A percentile compares a stretch with the other conserved stretches of the same genome.
Evolutionary conservation across 1,140 invertebrate genomes (phyloP).

Genomic region (Tetraneura akinire): DNA sequence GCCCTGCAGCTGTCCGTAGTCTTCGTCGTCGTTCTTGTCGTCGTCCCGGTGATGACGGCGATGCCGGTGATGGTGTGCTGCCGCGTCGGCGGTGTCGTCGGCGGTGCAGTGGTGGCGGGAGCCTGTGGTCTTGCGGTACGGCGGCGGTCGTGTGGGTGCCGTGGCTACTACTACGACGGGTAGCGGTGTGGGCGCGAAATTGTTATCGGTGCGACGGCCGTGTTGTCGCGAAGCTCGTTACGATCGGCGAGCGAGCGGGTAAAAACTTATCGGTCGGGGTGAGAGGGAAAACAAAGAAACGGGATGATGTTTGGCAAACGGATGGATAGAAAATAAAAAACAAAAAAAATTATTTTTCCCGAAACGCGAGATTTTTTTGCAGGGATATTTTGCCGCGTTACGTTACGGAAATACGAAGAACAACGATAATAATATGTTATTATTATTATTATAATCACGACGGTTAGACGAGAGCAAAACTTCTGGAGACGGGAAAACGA

Average conservation of each 20-base stretch:
- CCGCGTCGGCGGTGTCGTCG: slow-evolving; percentile 9
- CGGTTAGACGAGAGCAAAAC: no score
- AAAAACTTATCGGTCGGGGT: neutral
- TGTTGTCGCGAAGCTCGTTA: no score
- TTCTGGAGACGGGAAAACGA: no score
- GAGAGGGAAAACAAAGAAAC: neutral
- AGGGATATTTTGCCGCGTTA: no score
- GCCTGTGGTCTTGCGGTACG: slow-evolving; percentile 21
- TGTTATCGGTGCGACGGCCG: neutral
- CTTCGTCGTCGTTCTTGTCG: neutral
- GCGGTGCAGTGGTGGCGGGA: neutral
- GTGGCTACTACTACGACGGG: slow-evolving; percentile 33
- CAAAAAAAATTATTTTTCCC: no score
- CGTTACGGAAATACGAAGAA: no score
- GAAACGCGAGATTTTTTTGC: no score
- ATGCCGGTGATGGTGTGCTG: neutral
- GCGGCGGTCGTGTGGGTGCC: slow-evolving; percentile 43
- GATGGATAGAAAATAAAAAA: no score
- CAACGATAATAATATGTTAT: no score
- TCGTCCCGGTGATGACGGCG: no score
- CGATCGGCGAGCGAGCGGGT: neutral
- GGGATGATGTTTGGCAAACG: neutral
- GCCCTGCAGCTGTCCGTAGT: neutral
- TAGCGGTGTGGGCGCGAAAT: slow-evolving; percentile 13
- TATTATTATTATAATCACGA: no score